These are phyloP conservation scores for Trissolcus japonicus DNA, from an alignment of 2,888 invertebrate genomes.

Conservation along the genomic window DNA sequence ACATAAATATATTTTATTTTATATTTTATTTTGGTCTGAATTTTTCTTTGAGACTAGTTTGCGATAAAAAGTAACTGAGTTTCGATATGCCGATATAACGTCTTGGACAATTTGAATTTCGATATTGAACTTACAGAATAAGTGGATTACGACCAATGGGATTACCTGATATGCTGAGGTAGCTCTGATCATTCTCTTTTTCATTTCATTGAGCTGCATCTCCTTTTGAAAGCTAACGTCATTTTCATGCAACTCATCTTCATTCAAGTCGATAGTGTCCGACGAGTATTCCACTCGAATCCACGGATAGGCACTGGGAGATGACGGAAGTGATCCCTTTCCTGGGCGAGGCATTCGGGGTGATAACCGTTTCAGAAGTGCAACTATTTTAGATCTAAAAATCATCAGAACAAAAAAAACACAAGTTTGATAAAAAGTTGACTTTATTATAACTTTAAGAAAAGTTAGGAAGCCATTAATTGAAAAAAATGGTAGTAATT, in stretches of 20 bases:
- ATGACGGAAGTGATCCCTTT: conserved; percentile 68
- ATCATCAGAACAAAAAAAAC: not conserved
- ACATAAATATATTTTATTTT: conserved; percentile 8
- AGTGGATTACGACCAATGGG: not conserved
- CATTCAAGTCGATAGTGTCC: conserved; percentile 65
- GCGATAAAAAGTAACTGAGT: not conserved
- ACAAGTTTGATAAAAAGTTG: too few relatives aligned
- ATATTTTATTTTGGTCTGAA: not conserved
- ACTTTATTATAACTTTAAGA: not conserved
- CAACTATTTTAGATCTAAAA: conserved; percentile 71
- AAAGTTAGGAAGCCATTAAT: not conserved
- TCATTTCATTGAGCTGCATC: conserved; percentile 70
- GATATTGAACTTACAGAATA: not conserved
- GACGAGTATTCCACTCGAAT: conserved; percentile 72
- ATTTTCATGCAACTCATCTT: conserved; percentile 68
- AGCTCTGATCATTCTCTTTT: conserved; percentile 69
- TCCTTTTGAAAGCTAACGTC: conserved; percentile 72
- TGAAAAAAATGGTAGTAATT: not conserved
- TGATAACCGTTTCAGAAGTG: conserved; percentile 70
- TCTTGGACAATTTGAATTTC: conserved; percentile 4
- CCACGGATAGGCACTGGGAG: conserved; percentile 72
- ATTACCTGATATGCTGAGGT: conserved; percentile 62
- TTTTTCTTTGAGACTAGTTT: too few relatives aligned
- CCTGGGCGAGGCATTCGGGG: conserved; percentile 71
- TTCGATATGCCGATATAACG: too few relatives aligned